phyloP scores from a whole-genome alignment of 2,113 vertebrate species.

The Rhagologus leucostigma region DNA sequence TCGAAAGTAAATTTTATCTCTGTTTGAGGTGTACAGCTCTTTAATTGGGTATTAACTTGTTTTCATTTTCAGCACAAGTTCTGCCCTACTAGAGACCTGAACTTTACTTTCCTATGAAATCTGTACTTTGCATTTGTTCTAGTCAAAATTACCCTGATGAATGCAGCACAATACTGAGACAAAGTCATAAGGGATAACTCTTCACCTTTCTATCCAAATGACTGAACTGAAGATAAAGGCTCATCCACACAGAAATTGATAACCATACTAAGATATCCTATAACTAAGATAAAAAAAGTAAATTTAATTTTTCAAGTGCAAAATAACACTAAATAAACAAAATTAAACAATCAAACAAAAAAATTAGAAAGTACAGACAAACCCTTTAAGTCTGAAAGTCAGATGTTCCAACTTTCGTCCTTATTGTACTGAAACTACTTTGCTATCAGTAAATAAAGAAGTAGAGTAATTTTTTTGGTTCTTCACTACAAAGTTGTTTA shows the following conservation, averaged over 20 bases:
- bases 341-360: not conserved
- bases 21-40: not conserved
- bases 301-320: not conserved
- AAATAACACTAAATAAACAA: not conserved
- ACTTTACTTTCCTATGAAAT: not conserved
- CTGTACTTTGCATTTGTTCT: not conserved
- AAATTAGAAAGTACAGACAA: not conserved
- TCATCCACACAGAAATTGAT: not conserved
- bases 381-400: not conserved
- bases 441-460: not conserved
- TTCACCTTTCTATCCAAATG: not conserved
- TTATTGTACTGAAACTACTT: not conserved
- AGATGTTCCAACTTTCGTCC: not conserved
- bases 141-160: not conserved
- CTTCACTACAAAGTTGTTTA: not conserved
- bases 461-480: not conserved
- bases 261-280: no score
- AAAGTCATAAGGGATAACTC: not conserved
- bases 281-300: not conserved
- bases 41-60: not conserved
- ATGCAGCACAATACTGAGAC: not conserved
- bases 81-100: not conserved
- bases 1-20: not conserved
- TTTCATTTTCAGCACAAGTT: not conserved
- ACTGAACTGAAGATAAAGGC: not conserved